Evolutionary conservation across 1,140 invertebrate species (phyloP), one percentile per base, ranked within the genome.

Genomic region (Drosophila melanica): DNA sequence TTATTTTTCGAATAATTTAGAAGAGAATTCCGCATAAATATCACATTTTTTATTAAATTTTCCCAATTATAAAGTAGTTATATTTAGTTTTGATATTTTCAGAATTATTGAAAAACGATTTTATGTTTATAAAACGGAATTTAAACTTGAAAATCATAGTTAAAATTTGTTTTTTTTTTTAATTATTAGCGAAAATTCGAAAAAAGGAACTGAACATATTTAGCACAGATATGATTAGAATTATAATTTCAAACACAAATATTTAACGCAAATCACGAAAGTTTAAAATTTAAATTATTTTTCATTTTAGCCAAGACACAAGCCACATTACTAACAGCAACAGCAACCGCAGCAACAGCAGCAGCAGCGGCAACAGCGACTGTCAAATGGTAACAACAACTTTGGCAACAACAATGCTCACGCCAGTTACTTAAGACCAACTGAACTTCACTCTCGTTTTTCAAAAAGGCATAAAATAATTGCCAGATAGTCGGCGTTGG

Each of bases 361-460:
- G 41, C 58, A 12, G 30, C 53, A 58, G 30, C 39, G 9, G n/a
- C 39, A 41, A 11, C n/a, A 11, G 33, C 33, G 33, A 35, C 33
- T 35, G 33, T 35, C 39, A 41, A 41, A 41, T 41, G 39, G 39
- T 41, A 41, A 41, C 48, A 63, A 51, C 59, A 23, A 23, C 20
- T 23, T 23, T 23, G 20, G 20, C 48, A 63, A 51, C 59, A 67
- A 64, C 30, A 51, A 39, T 55, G 59, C 14, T 18, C 27, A 58
- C 42, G 42, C 16, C 50, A 63, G 20, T 67, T 67, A 55, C 48
- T 67, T 59, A 71, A 78, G 74, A 63, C 80, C 68, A 76, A 87
- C 76, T 79, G 76, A 89, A 89, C 68, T 87, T 87, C 84, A 89
- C 84, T 89, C 84, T 89, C 84, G 80, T 72, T 81, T 87, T 89